A percentile compares a stretch with the other conserved stretches of the same genome.
phyloP scores from a whole-genome alignment of 2,113 vertebrate genomes.

The Oreochromis tanganicae region DNA sequence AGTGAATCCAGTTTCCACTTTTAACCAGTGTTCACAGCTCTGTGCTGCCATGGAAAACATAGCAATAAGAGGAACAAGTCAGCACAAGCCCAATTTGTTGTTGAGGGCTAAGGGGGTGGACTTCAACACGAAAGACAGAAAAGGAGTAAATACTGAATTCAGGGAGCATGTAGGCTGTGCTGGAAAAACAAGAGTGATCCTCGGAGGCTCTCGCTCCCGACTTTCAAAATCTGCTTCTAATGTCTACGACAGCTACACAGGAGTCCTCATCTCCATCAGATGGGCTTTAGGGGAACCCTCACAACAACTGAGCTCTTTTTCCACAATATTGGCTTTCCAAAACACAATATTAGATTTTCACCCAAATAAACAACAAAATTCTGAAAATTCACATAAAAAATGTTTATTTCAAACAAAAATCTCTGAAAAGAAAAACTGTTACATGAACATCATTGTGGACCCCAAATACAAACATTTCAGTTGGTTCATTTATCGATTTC shows the following conservation, averaged over 20 bases:
- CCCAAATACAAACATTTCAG: neutral
- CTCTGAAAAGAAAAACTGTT: neutral
- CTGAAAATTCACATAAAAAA: neutral
- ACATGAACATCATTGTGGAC: neutral
- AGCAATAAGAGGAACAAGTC: neutral
- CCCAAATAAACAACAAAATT: neutral
- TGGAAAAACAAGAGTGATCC: neutral
- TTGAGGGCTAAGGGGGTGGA: neutral
- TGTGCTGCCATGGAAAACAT: neutral
- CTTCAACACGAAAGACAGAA: neutral
- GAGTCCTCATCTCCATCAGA: neutral
- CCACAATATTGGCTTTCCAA: neutral
- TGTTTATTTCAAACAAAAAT: neutral
- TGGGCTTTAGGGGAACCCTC: neutral
- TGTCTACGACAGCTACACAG: neutral
- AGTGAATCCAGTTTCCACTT: neutral
- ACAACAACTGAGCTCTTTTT: neutral
- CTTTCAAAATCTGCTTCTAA: neutral
- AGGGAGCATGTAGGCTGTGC: accelerated
- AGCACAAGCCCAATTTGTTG: neutral
- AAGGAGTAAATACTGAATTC: neutral
- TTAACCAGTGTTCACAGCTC: neutral
- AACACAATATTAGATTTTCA: neutral
- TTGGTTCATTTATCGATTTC: neutral
- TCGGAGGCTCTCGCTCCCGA: neutral